Base-by-base conservation (phyloP, 2,797 vertebrate species). In the Catharus ustulatus region DNA sequence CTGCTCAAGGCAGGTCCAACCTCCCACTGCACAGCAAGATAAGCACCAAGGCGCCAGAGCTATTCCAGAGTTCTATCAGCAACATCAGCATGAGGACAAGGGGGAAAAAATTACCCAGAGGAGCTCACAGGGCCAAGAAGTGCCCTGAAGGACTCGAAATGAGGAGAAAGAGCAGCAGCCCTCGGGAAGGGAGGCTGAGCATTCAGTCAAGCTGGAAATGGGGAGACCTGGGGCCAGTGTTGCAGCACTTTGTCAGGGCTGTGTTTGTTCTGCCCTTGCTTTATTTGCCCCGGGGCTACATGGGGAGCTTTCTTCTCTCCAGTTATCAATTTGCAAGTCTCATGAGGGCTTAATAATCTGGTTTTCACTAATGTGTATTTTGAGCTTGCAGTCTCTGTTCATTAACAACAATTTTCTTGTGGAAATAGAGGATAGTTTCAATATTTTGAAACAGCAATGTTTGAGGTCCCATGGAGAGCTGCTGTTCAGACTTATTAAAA, bases 301-400 rank as follows among this genome's bases (percentile, higher is more conserved):
- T 0, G 5, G 73, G 88, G 55, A 95, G 38, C 79, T 91, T 96
- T 89, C 89, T 93, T 38, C 82, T 81, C 79, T 79, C 36, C 84
- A 92, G 68, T 52, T 87, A 69, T 87, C 93, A 66, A 92, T 96
- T 94, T 96, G 93, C 90, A 95, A 95, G 89, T 91, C 92, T 94
- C 88, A 95, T 73, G 80, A 95, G 83, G 5, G 1, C 58, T 91
- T 92, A 89, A 94, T 91, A 93, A 66, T 84, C 64, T 82, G 69
- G 5, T 3, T 74, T 94, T 92, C 58, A 34, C 27, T 95, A 86
- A 81, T 72, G 51, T 42, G 10, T 21, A 5, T 89, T 83, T 62
- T 64, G 45, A 93, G 30, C 61, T 18, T 5, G 1, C 72, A 83
- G 79, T 34, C 49, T 87, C 45, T 45, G 22, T 42, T 91, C 84